Evolutionary conservation across 2,888 invertebrate genomes (phyloP), one percentile per base, ranked within the genome.

Genomic region (Phengaris arion): DNA sequence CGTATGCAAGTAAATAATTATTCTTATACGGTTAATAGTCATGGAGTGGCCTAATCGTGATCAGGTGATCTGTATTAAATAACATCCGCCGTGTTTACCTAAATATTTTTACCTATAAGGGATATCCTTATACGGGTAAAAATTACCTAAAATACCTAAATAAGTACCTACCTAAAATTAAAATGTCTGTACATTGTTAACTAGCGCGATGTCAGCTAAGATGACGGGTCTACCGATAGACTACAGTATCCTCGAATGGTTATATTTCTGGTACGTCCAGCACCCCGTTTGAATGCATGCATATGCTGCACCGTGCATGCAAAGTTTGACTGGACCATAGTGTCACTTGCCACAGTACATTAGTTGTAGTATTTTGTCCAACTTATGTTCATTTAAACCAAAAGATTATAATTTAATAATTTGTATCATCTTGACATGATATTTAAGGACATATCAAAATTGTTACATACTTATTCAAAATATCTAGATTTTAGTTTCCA

Each of bases 201-300:
- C 81, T 85, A 93, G 93, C 81, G 86, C 89, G 78, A 85, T 92
- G 81, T 89, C 91, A 76, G 86, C 88, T 79, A 87, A 84, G 80
- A 89, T 90, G 91, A 84, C 84, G 81, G 86, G 88, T 81, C 88
- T 92, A 73, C 92, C 92, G 77, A 84, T 90, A 86, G 93, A 93
- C 86, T 89, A 89, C 88, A 86, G 85, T 68, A 84, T 89, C 79
- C 79, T 82, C 78, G 87, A 93, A 87, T 87, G 92, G 87, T 81
- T 92, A 77, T 84, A 86, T 74, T 91, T 87, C 85, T 93, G 93
- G 93, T 93, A 93, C 82, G 92, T 91, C 82, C 79, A 55, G 35
- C 51, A 52, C 15, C 57, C 64, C 51, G 46, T 76, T 57, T 69
- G 55, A 35, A 69, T 68, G 74, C 68, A 74, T 74, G 74, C 52